Evolutionary conservation across 2,797 vertebrate species (phyloP), one percentile per base, ranked within the genome.

Genomic region (Vipera latastei): DNA sequence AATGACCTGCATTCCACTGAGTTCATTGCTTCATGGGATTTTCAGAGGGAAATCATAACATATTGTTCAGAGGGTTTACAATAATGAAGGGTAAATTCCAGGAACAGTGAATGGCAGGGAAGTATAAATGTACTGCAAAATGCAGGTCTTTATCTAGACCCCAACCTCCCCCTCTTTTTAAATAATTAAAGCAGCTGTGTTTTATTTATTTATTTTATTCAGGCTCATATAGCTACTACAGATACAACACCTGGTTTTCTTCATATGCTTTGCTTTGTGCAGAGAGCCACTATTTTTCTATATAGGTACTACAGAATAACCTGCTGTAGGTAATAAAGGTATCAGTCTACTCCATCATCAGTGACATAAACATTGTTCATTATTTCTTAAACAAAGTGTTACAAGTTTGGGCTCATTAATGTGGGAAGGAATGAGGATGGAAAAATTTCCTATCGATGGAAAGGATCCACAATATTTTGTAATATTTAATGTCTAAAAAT

Each of bases 21-120:
- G 56, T 0, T 88, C 57, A 25, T 0, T 18, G 6, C 28, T 89
- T 7, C 53, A 83, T 48, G 25, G 32, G 59, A 20, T 25, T 0
- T 2, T 57, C 22, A 5, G 26, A 60, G 4, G 57, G 25, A 4
- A 26, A 65, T 57, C 5, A n/a, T 0, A 1, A 87, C 0, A 44
- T 9, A 88, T 69, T 32, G 51, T 25, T 44, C 26, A 51, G 14
- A 85, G 12, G 56, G 4, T 11, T 59, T 20, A n/a, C 28, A 32
- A 18, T 90, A 55, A 51, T 2, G 4, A 56, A 38, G 16, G 4
- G 5, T 48, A 48, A 89, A 51, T 6, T 13, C 22, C 48, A 90
- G 51, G 55, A 90, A 22, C 4, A 56, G 44, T 61, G 38, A 83
- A 25, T 83, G 4, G 11, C 4, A 48, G 20, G 20, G 4, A 25